A percentile compares a stretch with the other conserved stretches of the same genome.
These are phyloP conservation scores for Thera obeliscata DNA, from an alignment of 2,888 invertebrate genomes.

Conservation along the genomic window DNA sequence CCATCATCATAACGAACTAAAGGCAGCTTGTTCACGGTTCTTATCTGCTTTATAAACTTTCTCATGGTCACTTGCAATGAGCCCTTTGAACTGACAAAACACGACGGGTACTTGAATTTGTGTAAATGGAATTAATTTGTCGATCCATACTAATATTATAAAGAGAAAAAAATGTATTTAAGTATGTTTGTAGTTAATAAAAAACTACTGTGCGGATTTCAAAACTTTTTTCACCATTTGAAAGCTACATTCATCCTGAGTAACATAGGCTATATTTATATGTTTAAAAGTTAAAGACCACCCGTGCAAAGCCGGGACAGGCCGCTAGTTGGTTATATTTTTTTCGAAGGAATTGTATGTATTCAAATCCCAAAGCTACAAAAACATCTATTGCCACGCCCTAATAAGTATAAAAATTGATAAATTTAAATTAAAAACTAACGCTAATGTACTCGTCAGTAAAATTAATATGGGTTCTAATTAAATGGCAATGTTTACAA, in stretches of 20 bases:
- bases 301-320: too few relatives aligned
- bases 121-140: neutral
- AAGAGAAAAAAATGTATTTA: too few relatives aligned
- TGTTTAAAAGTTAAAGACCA: too few relatives aligned
- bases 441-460: neutral
- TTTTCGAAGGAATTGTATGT: too few relatives aligned
- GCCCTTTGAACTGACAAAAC: slow-evolving; percentile 49
- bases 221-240: too few relatives aligned
- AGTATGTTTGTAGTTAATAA: too few relatives aligned
- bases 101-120: slow-evolving; percentile 13
- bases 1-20: slow-evolving; percentile 41
- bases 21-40: slow-evolving; percentile 43
- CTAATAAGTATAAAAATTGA: neutral
- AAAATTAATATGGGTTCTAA: slow-evolving; percentile 9
- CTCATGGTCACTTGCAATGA: slow-evolving; percentile 57
- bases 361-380: too few relatives aligned
- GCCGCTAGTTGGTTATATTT: too few relatives aligned
- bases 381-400: neutral
- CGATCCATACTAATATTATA: too few relatives aligned
- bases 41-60: slow-evolving; percentile 55
- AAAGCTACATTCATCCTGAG: too few relatives aligned
- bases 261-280: too few relatives aligned
- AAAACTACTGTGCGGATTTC: too few relatives aligned
- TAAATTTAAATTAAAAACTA: neutral
- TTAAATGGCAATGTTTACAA: slow-evolving; percentile 22